A percentile compares a stretch with the other conserved stretches of the same genome.
These are phyloP conservation scores for Asarcornis scutulata DNA, from an alignment of 2,113 vertebrate genomes.

Conservation along the genomic window DNA sequence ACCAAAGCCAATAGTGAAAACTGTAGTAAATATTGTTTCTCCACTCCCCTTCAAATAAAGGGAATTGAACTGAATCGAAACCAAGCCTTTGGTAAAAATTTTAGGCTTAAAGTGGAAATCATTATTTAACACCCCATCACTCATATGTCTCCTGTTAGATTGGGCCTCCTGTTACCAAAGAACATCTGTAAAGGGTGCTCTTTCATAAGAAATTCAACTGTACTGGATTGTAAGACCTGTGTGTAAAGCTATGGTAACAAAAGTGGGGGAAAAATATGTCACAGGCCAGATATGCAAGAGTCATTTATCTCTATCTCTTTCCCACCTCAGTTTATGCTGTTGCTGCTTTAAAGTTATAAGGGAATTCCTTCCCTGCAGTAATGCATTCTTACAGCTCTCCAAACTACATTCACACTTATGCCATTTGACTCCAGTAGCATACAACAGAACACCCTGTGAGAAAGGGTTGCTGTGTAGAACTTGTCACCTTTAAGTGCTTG, in stretches of 20 bases:
- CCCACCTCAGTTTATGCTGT: not conserved
- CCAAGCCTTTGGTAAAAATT: not conserved
- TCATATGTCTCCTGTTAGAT: fast-evolving
- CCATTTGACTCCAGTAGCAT: not conserved
- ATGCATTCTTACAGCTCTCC: not conserved
- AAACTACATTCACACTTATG: not conserved
- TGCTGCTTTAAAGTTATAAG: not conserved
- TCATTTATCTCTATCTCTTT: not conserved
- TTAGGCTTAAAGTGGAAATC: no score
- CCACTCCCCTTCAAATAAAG: not conserved
- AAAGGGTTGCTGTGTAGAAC: not conserved
- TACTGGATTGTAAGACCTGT: not conserved
- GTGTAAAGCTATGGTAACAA: not conserved
- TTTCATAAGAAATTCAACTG: not conserved
- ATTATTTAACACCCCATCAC: not conserved
- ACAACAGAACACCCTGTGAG: not conserved
- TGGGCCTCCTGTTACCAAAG: not conserved
- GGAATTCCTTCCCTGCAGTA: not conserved
- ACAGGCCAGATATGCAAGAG: fast-evolving
- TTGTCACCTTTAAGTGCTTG: not conserved
- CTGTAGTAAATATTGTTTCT: not conserved
- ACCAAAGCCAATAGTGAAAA: not conserved
- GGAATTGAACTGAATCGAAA: not conserved
- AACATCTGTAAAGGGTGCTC: not conserved
- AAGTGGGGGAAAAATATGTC: not conserved